Evolutionary conservation across 2,113 vertebrate species (phyloP).

Genomic region (Mormoops blainvillei): DNA sequence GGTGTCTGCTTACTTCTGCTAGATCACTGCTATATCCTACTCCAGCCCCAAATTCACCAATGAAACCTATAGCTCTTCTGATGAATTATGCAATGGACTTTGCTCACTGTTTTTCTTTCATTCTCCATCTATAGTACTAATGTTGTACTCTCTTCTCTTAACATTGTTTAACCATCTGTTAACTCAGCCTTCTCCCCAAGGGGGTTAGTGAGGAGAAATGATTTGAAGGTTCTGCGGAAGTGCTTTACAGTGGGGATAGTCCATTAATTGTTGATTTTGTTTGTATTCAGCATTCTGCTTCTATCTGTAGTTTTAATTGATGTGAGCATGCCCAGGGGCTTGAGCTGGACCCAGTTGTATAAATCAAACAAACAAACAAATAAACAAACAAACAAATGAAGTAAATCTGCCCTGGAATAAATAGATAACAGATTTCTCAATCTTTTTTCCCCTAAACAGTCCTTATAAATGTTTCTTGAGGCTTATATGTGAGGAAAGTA

Average conservation of each 20-base stretch:
- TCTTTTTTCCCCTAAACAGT: background rate
- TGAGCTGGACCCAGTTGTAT: constrained; percentile 57
- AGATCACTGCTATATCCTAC: background rate
- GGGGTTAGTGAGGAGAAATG: constrained; percentile 36
- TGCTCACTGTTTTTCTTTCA: background rate
- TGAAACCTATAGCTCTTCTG: background rate
- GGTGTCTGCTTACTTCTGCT: background rate
- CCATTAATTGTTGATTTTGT: constrained; percentile 76
- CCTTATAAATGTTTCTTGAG: constrained; percentile 25
- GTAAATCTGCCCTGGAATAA: constrained; percentile 46
- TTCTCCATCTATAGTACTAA: background rate
- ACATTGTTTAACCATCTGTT: constrained; percentile 73
- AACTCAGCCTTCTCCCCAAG: constrained; percentile 58
- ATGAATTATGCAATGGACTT: constrained; percentile 42
- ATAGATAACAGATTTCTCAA: constrained; percentile 45
- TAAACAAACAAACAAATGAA: constrained; percentile 59
- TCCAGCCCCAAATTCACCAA: background rate
- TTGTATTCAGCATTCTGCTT: constrained; percentile 70
- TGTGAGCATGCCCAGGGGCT: constrained; percentile 59
- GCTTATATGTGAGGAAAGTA: constrained; percentile 4
- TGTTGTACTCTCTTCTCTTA: constrained; percentile 54
- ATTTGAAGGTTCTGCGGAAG: constrained; percentile 61
- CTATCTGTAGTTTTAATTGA: constrained; percentile 71
- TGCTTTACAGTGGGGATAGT: constrained; percentile 60
- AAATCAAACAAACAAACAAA: constrained; percentile 66